A percentile compares a stretch with the other conserved stretches of the same genome.
phyloP scores from a whole-genome alignment of 2,888 invertebrate species.

The Arrhopalites spinosus region DNA sequence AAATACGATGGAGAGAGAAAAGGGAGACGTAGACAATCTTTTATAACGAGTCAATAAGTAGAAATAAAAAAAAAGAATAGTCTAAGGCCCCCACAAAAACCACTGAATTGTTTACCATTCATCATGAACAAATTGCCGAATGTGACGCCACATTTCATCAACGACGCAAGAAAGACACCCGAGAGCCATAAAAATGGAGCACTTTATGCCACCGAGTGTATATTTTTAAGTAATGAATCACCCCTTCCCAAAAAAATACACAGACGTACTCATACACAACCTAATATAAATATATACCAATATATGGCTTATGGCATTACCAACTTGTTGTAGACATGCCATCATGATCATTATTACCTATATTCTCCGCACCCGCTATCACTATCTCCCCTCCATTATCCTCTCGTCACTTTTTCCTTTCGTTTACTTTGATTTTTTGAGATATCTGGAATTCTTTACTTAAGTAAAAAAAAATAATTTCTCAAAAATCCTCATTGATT shows the following conservation, averaged over 20 bases:
- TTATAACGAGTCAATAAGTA: neutral
- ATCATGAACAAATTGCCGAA: conserved; percentile 39
- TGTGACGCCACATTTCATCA: conserved; percentile 37
- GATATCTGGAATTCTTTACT: conserved; percentile 27
- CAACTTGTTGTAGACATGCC: conserved; percentile 1
- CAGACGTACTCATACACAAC: neutral
- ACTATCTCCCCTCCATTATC: conserved; percentile 20
- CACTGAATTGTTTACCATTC: conserved; percentile 39
- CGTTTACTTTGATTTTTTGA: conserved; percentile 30
- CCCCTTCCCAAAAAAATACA: neutral
- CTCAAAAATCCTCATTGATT: too few relatives aligned
- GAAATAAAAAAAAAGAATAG: neutral
- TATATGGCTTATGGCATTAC: conserved; percentile 1
- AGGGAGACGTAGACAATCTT: neutral
- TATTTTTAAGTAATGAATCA: conserved; percentile 37
- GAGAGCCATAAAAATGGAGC: conserved; percentile 38
- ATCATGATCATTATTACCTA: conserved; percentile 34
- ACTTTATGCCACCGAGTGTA: conserved; percentile 30
- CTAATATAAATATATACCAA: neutral
- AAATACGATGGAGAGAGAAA: conserved; percentile 4
- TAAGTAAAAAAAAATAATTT: too few relatives aligned
- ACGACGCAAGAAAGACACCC: conserved; percentile 34
- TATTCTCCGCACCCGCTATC: neutral
- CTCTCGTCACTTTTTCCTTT: conserved; percentile 30
- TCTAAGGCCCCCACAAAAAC: conserved; percentile 18